Base-by-base conservation (phyloP, 2,888 invertebrate genomes). In the Bibio marci region DNA sequence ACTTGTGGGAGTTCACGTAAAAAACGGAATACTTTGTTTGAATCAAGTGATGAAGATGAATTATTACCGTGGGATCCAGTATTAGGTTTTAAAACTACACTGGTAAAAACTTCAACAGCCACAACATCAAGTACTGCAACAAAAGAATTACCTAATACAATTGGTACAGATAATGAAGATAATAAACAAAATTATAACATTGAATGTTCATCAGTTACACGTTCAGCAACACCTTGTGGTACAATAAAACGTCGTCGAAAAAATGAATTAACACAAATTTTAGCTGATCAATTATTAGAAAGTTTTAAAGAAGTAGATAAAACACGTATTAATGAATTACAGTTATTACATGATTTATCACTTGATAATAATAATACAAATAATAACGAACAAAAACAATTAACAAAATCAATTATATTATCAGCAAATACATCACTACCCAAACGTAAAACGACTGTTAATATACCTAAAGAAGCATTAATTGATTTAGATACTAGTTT, bases 241-340 rank as follows among this genome's bases (percentile, higher is more conserved):
- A 54, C 53, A 41, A 56, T 54, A 37, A 48, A 59, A 4, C 47
- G 54, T 1, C 50, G 59, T 4, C 54, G 62, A n/a, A 60, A 60
- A 43, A 62, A 60, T 44, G 62, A 62, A 31, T 43, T 62, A 28
- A 59, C 62, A 0, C 60, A 62, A 26, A 62, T 62, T 45, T 59
- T 62, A 30, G 62, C 62, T 3, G 62, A 62, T 48, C 62, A 62
- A 41, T 45, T 62, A 28, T 35, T 62, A 32, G 62, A 62, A 38
- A 62, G 62, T 46, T 62, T 62, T 26, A 62, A 62, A 45, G 51
- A 51, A 44, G 56, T 61, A 3, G 62, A 62, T 41, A 59, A 62
- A 45, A 57, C 58, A 3, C 53, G 59, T 1, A 50, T 61, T 4
- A 58, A 62, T 42, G 60, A 62, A 34, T 48, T 62, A 3, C 62